Evolutionary conservation across 2,888 invertebrate genomes (phyloP).

Genomic region (Hirtodrosophila alboralis): DNA sequence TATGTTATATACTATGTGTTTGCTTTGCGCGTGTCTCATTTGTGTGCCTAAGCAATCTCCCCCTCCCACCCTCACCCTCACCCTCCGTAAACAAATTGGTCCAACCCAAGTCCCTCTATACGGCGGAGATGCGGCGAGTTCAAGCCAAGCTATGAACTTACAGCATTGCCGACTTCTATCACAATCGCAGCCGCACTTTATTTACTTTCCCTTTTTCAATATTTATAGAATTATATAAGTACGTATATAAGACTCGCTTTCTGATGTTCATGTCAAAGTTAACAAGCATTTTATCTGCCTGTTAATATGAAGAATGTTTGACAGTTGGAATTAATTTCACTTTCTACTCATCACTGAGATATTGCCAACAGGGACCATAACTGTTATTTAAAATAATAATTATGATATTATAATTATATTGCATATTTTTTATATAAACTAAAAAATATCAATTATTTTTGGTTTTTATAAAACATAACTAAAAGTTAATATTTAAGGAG

Average conservation of each 20-base stretch:
- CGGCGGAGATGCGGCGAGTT: constrained; percentile 49
- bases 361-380: too few species aligned
- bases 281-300: too few species aligned
- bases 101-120: constrained; percentile 32
- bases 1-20: constrained; percentile 48
- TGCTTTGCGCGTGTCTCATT: constrained; percentile 23
- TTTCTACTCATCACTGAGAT: too few species aligned
- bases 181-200: constrained; percentile 43
- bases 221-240: not conserved
- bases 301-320: too few species aligned
- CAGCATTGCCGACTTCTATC: constrained; percentile 56
- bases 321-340: too few species aligned
- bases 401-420: too few species aligned
- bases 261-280: not conserved
- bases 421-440: too few species aligned
- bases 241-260: too few species aligned
- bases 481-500: too few species aligned
- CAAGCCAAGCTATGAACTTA: constrained; percentile 44
- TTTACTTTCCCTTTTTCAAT: constrained; percentile 1
- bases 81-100: constrained; percentile 58
- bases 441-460: too few species aligned
- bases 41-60: constrained; percentile 48
- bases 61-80: constrained; percentile 11
- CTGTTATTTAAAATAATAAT: too few species aligned
- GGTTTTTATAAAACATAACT: too few species aligned